Base-by-base conservation (phyloP, 37 sponge, comb jelly and placozoan genomes). In the Hormiphora californensis region DNA sequence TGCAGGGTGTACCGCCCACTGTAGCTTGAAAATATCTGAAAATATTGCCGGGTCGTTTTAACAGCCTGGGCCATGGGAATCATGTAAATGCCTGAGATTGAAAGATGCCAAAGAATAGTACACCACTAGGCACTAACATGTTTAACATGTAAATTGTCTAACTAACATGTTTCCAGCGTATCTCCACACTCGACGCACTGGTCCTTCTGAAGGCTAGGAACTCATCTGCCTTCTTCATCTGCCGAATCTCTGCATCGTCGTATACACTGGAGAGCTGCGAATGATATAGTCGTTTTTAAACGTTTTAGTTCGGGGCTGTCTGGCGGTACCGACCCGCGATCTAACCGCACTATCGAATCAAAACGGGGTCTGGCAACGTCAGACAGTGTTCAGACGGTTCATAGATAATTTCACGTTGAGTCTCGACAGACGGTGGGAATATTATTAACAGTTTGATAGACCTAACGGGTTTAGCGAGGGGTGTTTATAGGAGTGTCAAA, bases 111-210 rank as follows among this genome's bases (percentile, higher is more conserved):
- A n/a, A 57, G 28, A 23, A 57, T 57, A 30, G 59, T 17, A 19
- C 19, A 23, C 23, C 19, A n/a, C 53, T 9, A 17, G 53, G 53
- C 15, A 17, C 15, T 15, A 49, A 15, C 53, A 17, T 49, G 51
- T 8, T 46, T 15, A 46, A 46, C 19, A 15, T 57, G 9, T 57
- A 28, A 5, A 5, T 57, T 25, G n/a, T 57, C 30, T 3, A 7
- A 41, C 81, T 73, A 43, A 73, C 81, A 46, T 73, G 81, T 73
- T 73, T 73, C 81, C 81, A 73, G 1, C 81, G 7, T 22, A 73
- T 73, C 35, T 73, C 81, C 0, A 73, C 81, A 43, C 46, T 43
- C 4, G 81, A 73, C 0, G 81, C 81, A 28, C 81, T 73, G 1
- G 81, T 73, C 22, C 81, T 39, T 21, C 81, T 39, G 44, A 28